phyloP scores from a whole-genome alignment of 2,797 vertebrate species.

The Dicrostonyx torquatus region DNA sequence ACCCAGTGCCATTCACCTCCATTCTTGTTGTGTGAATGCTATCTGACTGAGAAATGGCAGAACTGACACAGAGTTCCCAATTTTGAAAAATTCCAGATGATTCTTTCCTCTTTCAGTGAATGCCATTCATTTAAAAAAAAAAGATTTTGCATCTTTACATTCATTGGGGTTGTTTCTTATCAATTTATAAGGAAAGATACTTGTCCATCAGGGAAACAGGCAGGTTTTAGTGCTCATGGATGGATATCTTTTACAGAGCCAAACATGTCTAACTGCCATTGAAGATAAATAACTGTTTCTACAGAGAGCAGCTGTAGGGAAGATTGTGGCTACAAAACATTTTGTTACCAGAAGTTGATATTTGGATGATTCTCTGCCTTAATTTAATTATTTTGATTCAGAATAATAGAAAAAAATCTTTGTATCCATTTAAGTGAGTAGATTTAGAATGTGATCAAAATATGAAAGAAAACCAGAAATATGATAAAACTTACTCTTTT shows the following conservation, averaged over 20 bases:
- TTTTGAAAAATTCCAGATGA: too few relatives aligned
- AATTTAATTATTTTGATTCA: not conserved
- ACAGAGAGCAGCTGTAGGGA: not conserved
- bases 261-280: not conserved
- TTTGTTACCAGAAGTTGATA: not conserved
- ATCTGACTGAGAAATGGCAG: not conserved
- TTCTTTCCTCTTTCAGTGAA: too few relatives aligned
- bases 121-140: too few relatives aligned
- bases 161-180: not conserved
- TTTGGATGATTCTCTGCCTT: not conserved
- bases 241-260: not conserved
- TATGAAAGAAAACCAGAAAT: slow-evolving; percentile 13
- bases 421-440: not conserved
- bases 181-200: not conserved
- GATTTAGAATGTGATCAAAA: slow-evolving; percentile 34
- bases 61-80: not conserved
- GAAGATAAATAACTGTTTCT: not conserved
- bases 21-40: not conserved
- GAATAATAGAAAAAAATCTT: slow-evolving; percentile 12
- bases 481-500: slow-evolving; percentile 37
- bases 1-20: not conserved
- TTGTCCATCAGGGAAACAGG: not conserved
- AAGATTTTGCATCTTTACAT: too few relatives aligned
- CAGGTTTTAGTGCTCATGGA: not conserved
- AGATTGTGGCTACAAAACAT: not conserved